Percentiles rank a stretch among this genome's conserved stretches.
Evolutionary conservation across 2,113 vertebrate species (phyloP).

Genomic region (Melanostigma gelatinosum): DNA sequence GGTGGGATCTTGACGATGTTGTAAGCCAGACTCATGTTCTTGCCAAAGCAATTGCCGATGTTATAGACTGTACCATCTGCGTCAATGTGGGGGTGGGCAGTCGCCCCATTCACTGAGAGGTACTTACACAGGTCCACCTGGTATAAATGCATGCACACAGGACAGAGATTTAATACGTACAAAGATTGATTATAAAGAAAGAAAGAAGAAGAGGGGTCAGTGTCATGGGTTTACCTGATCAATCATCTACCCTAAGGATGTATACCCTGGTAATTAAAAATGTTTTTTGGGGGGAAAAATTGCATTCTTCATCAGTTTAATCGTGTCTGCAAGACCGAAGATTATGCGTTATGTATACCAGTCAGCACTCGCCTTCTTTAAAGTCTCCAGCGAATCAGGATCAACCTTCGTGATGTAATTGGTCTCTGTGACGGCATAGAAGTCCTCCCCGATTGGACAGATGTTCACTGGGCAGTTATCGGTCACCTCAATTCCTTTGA

Average conservation of each 20-base stretch:
- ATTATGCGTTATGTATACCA: background rate
- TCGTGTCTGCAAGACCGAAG: background rate
- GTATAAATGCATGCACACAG: background rate
- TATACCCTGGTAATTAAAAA: background rate
- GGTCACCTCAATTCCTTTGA: slow-evolving; percentile 93
- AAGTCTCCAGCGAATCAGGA: slow-evolving; percentile 92
- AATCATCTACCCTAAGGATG: background rate
- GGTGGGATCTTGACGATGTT: slow-evolving; percentile 93
- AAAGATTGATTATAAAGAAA: background rate
- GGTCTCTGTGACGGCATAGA: slow-evolving; percentile 96
- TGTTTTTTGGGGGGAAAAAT: background rate
- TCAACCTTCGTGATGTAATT: slow-evolving; percentile 97
- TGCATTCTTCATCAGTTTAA: background rate
- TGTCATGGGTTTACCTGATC: background rate
- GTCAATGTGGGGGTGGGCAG: slow-evolving; percentile 93
- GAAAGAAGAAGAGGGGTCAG: background rate
- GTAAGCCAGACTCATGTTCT: slow-evolving; percentile 89
- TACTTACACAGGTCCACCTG: slow-evolving; percentile 97
- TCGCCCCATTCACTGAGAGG: slow-evolving; percentile 91
- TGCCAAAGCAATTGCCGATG: slow-evolving; percentile 98
- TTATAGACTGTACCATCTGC: slow-evolving; percentile 94
- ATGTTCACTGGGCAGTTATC: slow-evolving; percentile 96
- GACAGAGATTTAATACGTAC: background rate
- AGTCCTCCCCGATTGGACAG: slow-evolving; percentile 95
- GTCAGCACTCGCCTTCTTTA: slow-evolving; percentile 87